A percentile compares a stretch with the other conserved stretches of the same genome.
Evolutionary conservation across 2,888 invertebrate species (phyloP).

Genomic region (Clepsis dumicolana): DNA sequence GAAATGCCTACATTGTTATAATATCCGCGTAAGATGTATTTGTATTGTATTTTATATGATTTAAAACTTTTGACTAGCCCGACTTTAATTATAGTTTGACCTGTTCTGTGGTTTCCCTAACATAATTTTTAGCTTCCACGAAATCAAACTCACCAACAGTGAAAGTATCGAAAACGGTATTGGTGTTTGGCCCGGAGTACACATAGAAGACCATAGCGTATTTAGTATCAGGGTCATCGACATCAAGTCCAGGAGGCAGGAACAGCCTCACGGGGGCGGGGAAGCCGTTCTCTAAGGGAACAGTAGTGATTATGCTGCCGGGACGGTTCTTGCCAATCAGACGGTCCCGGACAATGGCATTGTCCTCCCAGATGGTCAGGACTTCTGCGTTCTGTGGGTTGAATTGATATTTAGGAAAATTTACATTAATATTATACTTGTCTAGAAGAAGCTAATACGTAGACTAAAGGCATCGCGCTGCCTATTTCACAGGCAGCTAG

Average conservation of each 20-base stretch:
- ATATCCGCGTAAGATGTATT: no score
- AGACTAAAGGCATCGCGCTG: background rate
- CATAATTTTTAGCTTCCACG: background rate
- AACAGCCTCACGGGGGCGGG: slow-evolving; percentile 87
- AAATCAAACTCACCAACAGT: slow-evolving; percentile 77
- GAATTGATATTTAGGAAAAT: background rate
- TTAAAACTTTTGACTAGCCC: background rate
- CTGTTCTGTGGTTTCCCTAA: no score
- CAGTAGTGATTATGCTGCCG: slow-evolving; percentile 81
- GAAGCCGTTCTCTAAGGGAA: slow-evolving; percentile 86
- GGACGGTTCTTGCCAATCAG: slow-evolving; percentile 83
- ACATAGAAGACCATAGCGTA: slow-evolving; percentile 92
- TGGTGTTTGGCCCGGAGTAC: slow-evolving; percentile 95
- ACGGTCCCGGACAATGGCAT: slow-evolving; percentile 80
- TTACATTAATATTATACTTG: no score
- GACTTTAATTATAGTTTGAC: no score
- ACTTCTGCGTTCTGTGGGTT: slow-evolving; percentile 53
- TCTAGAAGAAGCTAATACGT: background rate
- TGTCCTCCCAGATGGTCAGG: slow-evolving; percentile 86
- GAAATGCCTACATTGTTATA: background rate
- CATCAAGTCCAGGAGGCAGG: slow-evolving; percentile 89
- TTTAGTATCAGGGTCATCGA: slow-evolving; percentile 78
- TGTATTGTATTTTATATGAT: no score
- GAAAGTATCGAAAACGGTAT: slow-evolving; percentile 90
- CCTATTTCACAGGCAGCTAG: no score